Evolutionary conservation across 2,888 invertebrate species (phyloP), one percentile per base, ranked within the genome.

Genomic region (Dolichomitus sp.): DNA sequence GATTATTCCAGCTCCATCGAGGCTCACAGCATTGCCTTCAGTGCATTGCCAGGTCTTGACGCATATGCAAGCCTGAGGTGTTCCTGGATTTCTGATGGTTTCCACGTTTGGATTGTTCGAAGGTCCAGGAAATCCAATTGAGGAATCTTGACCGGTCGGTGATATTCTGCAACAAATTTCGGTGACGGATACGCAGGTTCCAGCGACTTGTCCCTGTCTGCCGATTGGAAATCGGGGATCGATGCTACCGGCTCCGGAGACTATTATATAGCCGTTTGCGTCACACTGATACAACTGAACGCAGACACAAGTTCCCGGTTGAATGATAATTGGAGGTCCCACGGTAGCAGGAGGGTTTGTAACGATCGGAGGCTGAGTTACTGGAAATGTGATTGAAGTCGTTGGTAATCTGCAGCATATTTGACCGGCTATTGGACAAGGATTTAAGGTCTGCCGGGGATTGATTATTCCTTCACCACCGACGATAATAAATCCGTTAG

Each of bases 111-210:
- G 59, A 54, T 77, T 80, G 96, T 0, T 94, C 94, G 0, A 97
- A 97, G 87, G 96, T 96, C 0, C 94, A 95, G 80, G 96, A 96
- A 37, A 97, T 94, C 0, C 95, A 94, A 72, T 94, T 94, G 86
- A 95, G 14, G 73, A 70, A 63, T 63, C 76, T 57, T 72, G 94
- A 90, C 96, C 97, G 88, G 96, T 96, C 0, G 96, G 95, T 0
- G 96, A 95, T 89, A 97, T 97, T 69, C 95, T 95, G 45, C 97
- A 97, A 0, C 93, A 93, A 4, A 89, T 85, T 23, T 88, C 87
- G 3, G 73, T 84, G 17, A 72, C 23, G 0, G 48, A 61, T 2
- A 42, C 76, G 45, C 90, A 90, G 0, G 59, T 65, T 2, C 84
- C 80, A 19, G 59, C 81, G 0, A 80, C 74, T 70, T 86, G 88